phyloP scores from a whole-genome alignment of 2,113 vertebrate genomes.

The Passer domesticus region DNA sequence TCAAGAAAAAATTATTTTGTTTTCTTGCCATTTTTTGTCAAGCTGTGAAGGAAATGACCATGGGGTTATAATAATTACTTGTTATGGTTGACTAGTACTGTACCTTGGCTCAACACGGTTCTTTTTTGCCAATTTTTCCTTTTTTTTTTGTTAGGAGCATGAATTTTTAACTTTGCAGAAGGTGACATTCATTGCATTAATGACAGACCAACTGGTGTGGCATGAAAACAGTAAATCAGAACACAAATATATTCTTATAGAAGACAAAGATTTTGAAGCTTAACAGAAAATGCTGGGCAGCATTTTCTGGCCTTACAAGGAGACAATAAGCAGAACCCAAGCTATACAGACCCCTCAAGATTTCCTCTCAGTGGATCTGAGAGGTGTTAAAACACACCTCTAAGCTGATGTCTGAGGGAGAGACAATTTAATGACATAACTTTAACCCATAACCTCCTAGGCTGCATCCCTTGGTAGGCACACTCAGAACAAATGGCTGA shows the following conservation, averaged over 20 bases:
- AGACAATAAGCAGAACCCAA: background rate
- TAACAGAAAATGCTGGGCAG: background rate
- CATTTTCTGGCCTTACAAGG: background rate
- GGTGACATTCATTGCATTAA: background rate
- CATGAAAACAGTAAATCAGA: background rate
- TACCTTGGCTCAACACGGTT: background rate
- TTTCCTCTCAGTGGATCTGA: background rate
- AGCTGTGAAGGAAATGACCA: constrained; percentile 28
- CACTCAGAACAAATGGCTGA: background rate
- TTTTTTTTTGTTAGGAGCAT: background rate
- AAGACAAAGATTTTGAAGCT: background rate
- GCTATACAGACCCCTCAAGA: background rate
- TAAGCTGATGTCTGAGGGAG: background rate
- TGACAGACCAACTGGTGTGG: background rate
- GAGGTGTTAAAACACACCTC: background rate
- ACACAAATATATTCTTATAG: background rate
- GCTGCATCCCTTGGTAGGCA: background rate
- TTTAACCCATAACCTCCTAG: background rate
- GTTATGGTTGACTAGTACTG: background rate
- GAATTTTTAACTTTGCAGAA: constrained; percentile 25
- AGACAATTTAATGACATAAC: background rate
- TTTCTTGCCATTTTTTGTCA: constrained; percentile 28
- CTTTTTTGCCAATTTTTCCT: background rate
- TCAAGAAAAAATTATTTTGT: background rate
- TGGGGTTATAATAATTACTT: constrained; percentile 36